These are phyloP conservation scores for Diaphora mendica DNA, from an alignment of 2,888 invertebrate genomes.

Conservation along the genomic window DNA sequence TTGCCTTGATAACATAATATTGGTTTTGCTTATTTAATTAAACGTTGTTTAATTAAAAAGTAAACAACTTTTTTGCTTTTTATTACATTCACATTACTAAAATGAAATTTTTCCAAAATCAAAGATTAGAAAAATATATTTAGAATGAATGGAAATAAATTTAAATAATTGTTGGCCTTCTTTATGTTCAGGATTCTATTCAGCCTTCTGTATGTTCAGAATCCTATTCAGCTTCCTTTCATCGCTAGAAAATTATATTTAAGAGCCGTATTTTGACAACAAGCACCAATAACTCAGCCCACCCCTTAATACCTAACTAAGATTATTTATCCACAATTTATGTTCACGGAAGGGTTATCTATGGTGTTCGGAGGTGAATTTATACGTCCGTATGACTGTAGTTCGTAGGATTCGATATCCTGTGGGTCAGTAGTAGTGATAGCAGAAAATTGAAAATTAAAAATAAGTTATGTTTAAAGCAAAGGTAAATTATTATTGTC, in stretches of 20 bases:
- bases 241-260: constrained; percentile 30
- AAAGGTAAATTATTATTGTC: too few relatives aligned
- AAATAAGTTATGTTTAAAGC: not conserved
- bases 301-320: constrained; percentile 65
- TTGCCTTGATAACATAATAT: too few relatives aligned
- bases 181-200: not conserved
- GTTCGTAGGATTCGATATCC: constrained; percentile 69
- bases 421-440: constrained; percentile 48
- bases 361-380: constrained; percentile 65
- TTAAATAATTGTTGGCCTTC: not conserved
- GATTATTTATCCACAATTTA: constrained; percentile 76
- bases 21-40: too few relatives aligned
- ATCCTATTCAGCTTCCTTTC: not conserved
- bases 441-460: constrained; percentile 21
- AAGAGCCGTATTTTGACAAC: constrained; percentile 44
- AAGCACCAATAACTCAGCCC: constrained; percentile 51
- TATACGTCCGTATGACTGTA: constrained; percentile 66
- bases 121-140: too few relatives aligned
- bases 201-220: not conserved
- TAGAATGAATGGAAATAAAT: not conserved
- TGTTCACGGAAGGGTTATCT: constrained; percentile 72
- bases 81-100: too few relatives aligned
- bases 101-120: too few relatives aligned
- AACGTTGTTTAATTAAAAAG: too few relatives aligned
- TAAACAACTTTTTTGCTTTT: too few relatives aligned